Evolutionary conservation across 2,113 vertebrate genomes (phyloP).

Genomic region (Physeter macrocephalus): DNA sequence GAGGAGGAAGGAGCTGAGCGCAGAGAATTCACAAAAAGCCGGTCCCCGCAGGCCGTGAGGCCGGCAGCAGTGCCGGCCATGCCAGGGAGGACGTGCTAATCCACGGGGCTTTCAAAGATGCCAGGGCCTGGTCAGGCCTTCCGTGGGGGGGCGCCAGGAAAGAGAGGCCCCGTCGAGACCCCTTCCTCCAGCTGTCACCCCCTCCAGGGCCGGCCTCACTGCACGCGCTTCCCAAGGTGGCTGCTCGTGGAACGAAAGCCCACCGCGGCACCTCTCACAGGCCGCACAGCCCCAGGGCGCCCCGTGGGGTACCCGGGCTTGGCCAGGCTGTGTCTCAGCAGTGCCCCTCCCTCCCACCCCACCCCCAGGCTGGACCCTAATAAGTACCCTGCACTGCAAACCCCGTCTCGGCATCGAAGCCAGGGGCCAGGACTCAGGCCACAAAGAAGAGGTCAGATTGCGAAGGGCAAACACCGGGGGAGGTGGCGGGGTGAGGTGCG

Average conservation of each 20-base stretch:
- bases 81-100: neutral
- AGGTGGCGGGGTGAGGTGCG: too few relatives aligned
- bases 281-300: neutral
- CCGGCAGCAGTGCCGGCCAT: accelerated
- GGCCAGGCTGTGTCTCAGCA: neutral
- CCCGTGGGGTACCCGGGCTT: accelerated
- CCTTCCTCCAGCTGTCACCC: neutral
- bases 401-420: neutral
- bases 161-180: neutral
- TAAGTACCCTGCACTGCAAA: accelerated
- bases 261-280: too few relatives aligned
- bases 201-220: neutral
- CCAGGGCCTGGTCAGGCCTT: too few relatives aligned
- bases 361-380: neutral
- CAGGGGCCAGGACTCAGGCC: neutral
- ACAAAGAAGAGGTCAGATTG: neutral
- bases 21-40: neutral
- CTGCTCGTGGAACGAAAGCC: neutral
- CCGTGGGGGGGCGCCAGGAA: too few relatives aligned
- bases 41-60: neutral
- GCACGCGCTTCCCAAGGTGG: too few relatives aligned
- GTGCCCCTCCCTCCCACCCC: too few relatives aligned
- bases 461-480: accelerated
- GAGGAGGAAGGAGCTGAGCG: neutral
- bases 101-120: neutral